A percentile compares a stretch with the other conserved stretches of the same genome.
Conservation (phyloP, 1,140 invertebrate genomes). For the Teleopsis dalmanni region DNA sequence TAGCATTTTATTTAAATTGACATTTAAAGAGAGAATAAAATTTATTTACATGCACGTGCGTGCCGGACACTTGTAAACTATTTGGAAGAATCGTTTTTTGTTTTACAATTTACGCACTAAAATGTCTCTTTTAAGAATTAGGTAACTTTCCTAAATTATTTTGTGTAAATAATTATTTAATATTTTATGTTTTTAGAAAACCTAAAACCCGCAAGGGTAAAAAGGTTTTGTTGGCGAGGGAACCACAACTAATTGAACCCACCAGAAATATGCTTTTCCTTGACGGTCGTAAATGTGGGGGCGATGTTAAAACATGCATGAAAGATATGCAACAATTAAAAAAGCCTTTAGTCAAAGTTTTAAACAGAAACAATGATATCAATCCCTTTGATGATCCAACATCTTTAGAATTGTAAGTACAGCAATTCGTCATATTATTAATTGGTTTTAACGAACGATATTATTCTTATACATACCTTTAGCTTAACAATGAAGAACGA, state of each 20-base stretch:
- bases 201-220: conserved; percentile 85
- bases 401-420: conserved; percentile 63
- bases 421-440: neutral
- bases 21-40: too few species aligned
- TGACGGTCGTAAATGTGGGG: conserved; percentile 76
- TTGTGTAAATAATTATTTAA: neutral
- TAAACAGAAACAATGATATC: conserved; percentile 76
- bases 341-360: conserved; percentile 71
- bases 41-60: too few species aligned
- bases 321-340: conserved; percentile 86
- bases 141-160: conserved; percentile 15
- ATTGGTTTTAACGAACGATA: conserved; percentile 2
- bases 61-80: too few species aligned
- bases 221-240: conserved; percentile 67
- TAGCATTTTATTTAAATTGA: too few species aligned
- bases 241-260: conserved; percentile 85
- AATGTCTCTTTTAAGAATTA: conserved; percentile 38
- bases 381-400: conserved; percentile 79
- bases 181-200: conserved; percentile 48
- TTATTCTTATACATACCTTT: conserved; percentile 10
- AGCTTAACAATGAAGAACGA: conserved; percentile 79
- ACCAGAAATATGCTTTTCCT: conserved; percentile 78
- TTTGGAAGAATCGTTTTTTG: too few species aligned
- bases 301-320: conserved; percentile 63
- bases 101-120: too few species aligned